Conservation (phyloP, 2,888 invertebrate species). For the Thalpophila matura region DNA sequence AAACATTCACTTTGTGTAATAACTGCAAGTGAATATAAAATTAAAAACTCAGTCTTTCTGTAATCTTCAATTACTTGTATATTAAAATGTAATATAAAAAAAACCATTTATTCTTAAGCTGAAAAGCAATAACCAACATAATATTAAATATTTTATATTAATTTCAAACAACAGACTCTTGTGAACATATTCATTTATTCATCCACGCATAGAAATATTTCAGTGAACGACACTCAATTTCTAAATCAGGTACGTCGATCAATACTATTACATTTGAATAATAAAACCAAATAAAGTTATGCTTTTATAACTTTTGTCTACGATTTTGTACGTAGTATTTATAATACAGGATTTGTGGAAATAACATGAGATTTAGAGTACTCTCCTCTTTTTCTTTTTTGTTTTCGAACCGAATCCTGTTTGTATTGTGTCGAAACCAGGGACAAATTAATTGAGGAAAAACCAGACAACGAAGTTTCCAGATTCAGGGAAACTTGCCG, state of each 20-base stretch:
- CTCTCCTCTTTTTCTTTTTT: conserved; percentile 20
- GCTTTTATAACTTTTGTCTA: conserved; percentile 28
- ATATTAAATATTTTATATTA: conserved; percentile 7
- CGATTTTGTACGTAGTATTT: conserved; percentile 18
- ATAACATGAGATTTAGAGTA: conserved; percentile 6
- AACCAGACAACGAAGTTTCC: conserved; percentile 4
- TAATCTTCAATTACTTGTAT: conserved; percentile 3
- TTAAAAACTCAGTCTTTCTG: background rate
- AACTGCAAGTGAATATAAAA: background rate
- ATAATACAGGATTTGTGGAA: background rate
- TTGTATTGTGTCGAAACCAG: conserved; percentile 24
- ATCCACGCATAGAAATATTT: conserved; percentile 27
- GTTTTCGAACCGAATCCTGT: conserved; percentile 19
- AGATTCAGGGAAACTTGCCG: conserved; percentile 11
- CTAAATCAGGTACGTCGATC: conserved; percentile 40
- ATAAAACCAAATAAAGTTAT: conserved; percentile 29
- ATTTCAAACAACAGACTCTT: conserved; percentile 24
- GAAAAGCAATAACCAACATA: conserved; percentile 14
- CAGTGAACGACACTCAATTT: conserved; percentile 22
- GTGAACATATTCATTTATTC: conserved; percentile 25
- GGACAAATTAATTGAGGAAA: conserved; percentile 35
- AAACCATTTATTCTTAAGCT: conserved; percentile 9
- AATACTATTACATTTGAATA: conserved; percentile 42
- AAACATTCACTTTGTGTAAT: background rate
- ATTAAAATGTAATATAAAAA: conserved; percentile 11